Base-by-base conservation (phyloP, 2,888 invertebrate species). In the Morpho achilles region DNA sequence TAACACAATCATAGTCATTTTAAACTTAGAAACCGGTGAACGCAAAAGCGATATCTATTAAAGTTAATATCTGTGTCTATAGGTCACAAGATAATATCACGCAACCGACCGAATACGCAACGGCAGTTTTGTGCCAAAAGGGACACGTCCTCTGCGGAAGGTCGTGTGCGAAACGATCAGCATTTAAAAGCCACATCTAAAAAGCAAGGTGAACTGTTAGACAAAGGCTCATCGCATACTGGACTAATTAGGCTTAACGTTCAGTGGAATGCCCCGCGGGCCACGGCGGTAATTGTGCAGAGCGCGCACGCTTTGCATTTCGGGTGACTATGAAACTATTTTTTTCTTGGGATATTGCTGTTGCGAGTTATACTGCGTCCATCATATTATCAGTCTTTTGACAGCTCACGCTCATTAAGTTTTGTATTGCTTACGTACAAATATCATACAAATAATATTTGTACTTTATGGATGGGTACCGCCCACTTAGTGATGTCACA, bases 141-240 rank as follows among this genome's bases (percentile, higher is more conserved):
- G 80, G 79, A 74, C 73, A 60, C 67, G 79, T 79, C 80, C 77
- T 83, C 74, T 71, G 63, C 60, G 67, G 77, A 77, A 85, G 86
- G 83, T 81, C 80, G 75, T 66, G 61, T 68, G 68, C 71, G 67
- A 64, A 69, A 63, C 65, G 67, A 68, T 66, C 68, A 66, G 68
- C 69, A 69, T 69, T 73, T 68, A 69, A 74, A 69, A 68, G 68
- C 67, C 67, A 70, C 66, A 76, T 74, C 76, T 81, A 81, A 82
- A 84, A 81, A 81, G 71, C 87, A 87, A 87, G 87, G 87, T 85
- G 85, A 86, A 76, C 77, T 80, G 82, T 84, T 85, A 85, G 84
- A 88, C 87, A 87, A 88, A 88, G 84, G 79, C 85, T 80, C 87
- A 83, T 85, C 86, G 77, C 74, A 70, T 69, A 76, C 73, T 78